Percentiles rank a stretch among this genome's conserved stretches.
These are phyloP conservation scores for Clarias magur DNA, from an alignment of 2,113 vertebrate genomes.

Conservation along the genomic window DNA sequence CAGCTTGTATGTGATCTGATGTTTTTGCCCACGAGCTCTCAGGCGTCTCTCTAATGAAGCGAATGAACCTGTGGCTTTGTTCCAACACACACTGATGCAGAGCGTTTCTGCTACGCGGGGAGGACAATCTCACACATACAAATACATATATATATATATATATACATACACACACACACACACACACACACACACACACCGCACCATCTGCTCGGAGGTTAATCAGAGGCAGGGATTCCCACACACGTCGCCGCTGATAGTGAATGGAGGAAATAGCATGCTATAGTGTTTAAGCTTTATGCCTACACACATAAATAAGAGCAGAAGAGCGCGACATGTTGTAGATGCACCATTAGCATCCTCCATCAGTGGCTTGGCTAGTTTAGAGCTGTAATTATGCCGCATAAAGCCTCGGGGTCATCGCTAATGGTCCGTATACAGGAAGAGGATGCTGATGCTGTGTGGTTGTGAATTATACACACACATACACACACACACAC, in stretches of 20 bases:
- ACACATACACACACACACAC: too few relatives aligned
- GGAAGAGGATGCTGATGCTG: conserved; percentile 22
- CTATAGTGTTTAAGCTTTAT: conserved; percentile 17
- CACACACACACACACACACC: conserved; percentile 17
- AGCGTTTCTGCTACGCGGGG: conserved; percentile 55
- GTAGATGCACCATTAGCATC: background rate
- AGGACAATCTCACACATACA: conserved; percentile 52
- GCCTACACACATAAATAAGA: conserved; percentile 36
- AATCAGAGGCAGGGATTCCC: conserved; percentile 45
- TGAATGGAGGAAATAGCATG: conserved; percentile 42
- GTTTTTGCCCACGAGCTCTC: conserved; percentile 27
- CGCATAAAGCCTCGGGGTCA: background rate
- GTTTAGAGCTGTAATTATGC: conserved; percentile 30
- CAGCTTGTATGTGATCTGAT: background rate
- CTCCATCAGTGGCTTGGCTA: conserved; percentile 10
- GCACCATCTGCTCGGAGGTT: conserved; percentile 63
- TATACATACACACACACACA: background rate
- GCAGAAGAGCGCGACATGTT: background rate
- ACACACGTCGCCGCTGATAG: conserved; percentile 12
- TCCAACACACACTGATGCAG: conserved; percentile 12
- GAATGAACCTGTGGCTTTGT: conserved; percentile 12
- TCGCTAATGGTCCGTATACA: conserved; percentile 26
- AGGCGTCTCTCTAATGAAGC: conserved; percentile 31
- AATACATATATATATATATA: background rate
- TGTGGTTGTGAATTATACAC: conserved; percentile 7